Base-by-base conservation (phyloP, 1,140 invertebrate species). In the Rhagoletis pomonella region DNA sequence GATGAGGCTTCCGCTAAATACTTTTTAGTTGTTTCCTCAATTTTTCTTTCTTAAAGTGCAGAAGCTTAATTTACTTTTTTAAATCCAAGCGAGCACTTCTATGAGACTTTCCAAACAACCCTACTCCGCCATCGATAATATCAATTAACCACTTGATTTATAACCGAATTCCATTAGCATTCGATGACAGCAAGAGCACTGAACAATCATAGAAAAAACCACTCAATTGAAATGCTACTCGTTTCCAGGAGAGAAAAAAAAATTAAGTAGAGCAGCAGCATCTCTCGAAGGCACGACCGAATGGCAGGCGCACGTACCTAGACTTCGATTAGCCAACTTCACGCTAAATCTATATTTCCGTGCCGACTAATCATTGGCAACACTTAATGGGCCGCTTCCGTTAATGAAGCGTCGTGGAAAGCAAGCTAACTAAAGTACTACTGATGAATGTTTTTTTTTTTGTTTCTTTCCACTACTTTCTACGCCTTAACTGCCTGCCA, bases 301-400 rank as follows among this genome's bases (percentile, higher is more conserved):
- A 1, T 58, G 84, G 10, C 84, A 4, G 39, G 3, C 2, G 47
- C 55, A 65, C 67, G 44, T 81, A 81, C 88, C 90, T 90, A 91
- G 89, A 90, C 91, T 91, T 90, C 88, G 90, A 89, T 69, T 84
- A 50, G 60, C 85, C 47, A 29, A 60, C 65, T 73, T 64, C 62
- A 88, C 88, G 90, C 88, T 89, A 90, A 92, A 92, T 92, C 91
- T 91, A 92, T 92, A 92, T 91, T 91, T 92, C 91, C 91, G 91
- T 92, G 92, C 89, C 92, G 91, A 89, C 92, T 92, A 92, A 92
- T 92, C 91, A 92, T 92, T 92, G 91, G 90, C 91, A 92, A 91
- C 91, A 91, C 90, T 92, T 92, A 92, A 92, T 91, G 90, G 91
- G 89, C 91, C 90, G 90, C 92, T 92, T 91, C 91, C 90, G 50